Evolutionary conservation across 1,140 invertebrate genomes (phyloP), one percentile per base, ranked within the genome.

Genomic region (Euura saliciscinereae): DNA sequence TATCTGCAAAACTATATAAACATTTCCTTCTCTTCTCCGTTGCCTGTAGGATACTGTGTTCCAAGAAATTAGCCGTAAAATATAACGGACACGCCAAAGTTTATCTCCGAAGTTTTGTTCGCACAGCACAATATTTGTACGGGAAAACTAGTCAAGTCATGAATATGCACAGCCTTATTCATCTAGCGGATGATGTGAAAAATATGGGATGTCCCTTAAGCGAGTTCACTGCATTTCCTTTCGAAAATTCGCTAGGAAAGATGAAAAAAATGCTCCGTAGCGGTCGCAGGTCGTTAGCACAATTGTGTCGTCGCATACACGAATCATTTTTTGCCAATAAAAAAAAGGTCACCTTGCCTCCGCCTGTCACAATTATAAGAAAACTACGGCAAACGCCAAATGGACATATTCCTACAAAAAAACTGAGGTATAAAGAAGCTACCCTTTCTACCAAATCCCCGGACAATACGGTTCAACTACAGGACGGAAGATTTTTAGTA

Each of bases 11-110:
- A 8, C 68, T 66, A 13, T 75, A 74, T 67, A 13, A 66, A 65
- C 75, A 78, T 59, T 79, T 76, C 71, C 65, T 78, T 43, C 66
- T 73, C 11, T 44, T 77, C 6, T 71, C 74, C 74, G 51, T 74
- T 43, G 71, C 69, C 4, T 64, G 73, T 11, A 43, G 72, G n/a
- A 75, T 79, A 45, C 71, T 78, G 11, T 74, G 73, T 45, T 45
- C 68, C 70, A 43, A 45, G 3, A n/a, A 72, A 6, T 72, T 65
- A n/a, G 44, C 44, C 11, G 4, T 6, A 66, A 66, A 42, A 7
- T 44, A 71, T 66, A 45, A 44, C 2, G 6, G 46, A 8, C 7
- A 45, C 7, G 66, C 71, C n/a, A 8, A 72, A 43, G 1, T 7
- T 2, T 72, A 42, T 6, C 67, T 67, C 28, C 42, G 67, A 44